These are phyloP conservation scores for Tridacna crocea DNA, from an alignment of 2,888 invertebrate genomes.

Conservation along the genomic window DNA sequence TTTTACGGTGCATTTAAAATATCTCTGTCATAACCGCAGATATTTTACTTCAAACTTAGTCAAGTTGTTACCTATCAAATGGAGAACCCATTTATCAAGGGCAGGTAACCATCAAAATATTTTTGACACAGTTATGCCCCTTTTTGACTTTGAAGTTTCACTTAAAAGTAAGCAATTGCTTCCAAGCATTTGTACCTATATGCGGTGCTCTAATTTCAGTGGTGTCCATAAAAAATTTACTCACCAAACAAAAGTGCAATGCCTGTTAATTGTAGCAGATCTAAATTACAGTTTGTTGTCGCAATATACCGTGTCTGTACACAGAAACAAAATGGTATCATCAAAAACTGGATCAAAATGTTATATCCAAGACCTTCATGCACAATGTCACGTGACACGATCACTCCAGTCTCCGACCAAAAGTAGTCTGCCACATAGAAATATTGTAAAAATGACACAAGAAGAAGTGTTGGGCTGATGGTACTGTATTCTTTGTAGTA, in stretches of 20 bases:
- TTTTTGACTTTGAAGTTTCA: too few species aligned
- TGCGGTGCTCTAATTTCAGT: background rate
- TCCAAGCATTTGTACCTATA: too few species aligned
- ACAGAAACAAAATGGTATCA: slow-evolving; percentile 65
- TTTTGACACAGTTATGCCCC: too few species aligned
- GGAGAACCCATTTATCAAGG: too few species aligned
- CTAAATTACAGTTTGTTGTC: slow-evolving; percentile 33
- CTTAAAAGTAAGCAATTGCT: too few species aligned
- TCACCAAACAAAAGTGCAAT: slow-evolving; percentile 47
- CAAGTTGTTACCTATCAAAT: too few species aligned
- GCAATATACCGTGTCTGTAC: slow-evolving; percentile 59
- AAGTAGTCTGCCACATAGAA: slow-evolving; percentile 62
- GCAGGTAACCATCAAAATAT: too few species aligned
- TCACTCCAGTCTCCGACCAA: slow-evolving; percentile 59
- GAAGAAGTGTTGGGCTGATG: slow-evolving; percentile 33
- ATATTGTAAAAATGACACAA: slow-evolving; percentile 45
- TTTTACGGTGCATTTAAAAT: too few species aligned
- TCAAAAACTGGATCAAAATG: slow-evolving; percentile 57
- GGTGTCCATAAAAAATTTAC: background rate
- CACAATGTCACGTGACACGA: slow-evolving; percentile 64
- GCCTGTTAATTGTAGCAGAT: slow-evolving; percentile 15
- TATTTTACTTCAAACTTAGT: too few species aligned
- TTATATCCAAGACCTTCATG: slow-evolving; percentile 64
- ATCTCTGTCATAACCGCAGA: too few species aligned
- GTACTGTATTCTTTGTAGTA: slow-evolving; percentile 20